Evolutionary conservation across 1,140 invertebrate genomes (phyloP).

Genomic region (Rhagoletis zephyria): DNA sequence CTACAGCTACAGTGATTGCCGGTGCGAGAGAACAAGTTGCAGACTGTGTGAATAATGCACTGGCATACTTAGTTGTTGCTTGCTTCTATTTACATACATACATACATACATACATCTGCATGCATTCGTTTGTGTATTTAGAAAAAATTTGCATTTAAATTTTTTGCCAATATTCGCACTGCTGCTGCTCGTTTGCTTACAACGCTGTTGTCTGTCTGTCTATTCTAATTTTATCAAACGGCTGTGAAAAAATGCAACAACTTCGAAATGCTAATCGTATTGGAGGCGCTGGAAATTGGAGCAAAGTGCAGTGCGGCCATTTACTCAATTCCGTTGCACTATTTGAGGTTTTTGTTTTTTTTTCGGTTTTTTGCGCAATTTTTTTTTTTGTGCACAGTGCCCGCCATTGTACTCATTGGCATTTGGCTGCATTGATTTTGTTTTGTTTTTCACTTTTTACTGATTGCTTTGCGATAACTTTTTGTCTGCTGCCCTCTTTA

Average conservation of each 20-base stretch:
- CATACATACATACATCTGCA: neutral
- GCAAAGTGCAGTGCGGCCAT: slow-evolving; percentile 3
- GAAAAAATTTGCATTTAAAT: neutral
- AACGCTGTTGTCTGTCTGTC: neutral
- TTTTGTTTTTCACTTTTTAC: neutral
- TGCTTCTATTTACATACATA: neutral
- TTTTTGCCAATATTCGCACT: neutral
- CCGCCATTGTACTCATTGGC: neutral
- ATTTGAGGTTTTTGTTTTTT: neutral
- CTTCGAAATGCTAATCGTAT: slow-evolving; percentile 27
- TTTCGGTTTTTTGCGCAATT: neutral
- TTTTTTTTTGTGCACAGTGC: slow-evolving; percentile 7
- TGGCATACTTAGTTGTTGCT: neutral
- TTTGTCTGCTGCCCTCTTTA: neutral
- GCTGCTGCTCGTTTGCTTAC: too few relatives aligned
- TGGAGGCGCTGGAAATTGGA: slow-evolving; percentile 46
- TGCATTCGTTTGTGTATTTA: neutral
- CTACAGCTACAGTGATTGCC: slow-evolving; percentile 1
- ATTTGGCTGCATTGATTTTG: neutral
- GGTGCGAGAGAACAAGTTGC: slow-evolving; percentile 13
- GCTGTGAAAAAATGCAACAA: slow-evolving; percentile 29
- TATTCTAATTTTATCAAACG: slow-evolving; percentile 11
- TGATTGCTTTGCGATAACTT: slow-evolving; percentile 12
- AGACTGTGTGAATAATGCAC: neutral
- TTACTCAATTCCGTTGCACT: slow-evolving; percentile 3